Conservation (phyloP, 2,113 vertebrate genomes). For the Lontra canadensis region DNA sequence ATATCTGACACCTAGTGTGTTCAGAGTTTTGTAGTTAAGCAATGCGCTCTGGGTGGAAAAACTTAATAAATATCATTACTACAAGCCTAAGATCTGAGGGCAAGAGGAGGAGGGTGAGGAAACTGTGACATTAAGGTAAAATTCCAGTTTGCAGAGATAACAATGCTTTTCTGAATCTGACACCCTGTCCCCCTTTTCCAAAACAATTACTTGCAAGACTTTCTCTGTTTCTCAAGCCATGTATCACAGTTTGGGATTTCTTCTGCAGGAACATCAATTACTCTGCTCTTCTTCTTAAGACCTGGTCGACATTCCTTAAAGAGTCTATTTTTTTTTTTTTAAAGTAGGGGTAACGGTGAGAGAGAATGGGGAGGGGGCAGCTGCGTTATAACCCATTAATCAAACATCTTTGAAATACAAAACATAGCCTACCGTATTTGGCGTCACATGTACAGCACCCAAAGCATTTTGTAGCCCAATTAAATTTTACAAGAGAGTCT, state of each 20-base stretch:
- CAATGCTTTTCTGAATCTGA: constrained; percentile 71
- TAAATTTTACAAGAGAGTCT: constrained; percentile 83
- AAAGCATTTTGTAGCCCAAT: constrained; percentile 79
- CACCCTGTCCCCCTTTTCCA: constrained; percentile 63
- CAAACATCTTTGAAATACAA: constrained; percentile 83
- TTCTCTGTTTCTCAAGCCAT: constrained; percentile 73
- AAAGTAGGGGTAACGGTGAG: neutral
- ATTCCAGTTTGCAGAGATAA: constrained; percentile 76
- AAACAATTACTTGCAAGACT: constrained; percentile 75
- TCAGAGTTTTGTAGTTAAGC: constrained; percentile 41
- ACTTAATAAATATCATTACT: constrained; percentile 70
- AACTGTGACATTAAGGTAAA: constrained; percentile 70
- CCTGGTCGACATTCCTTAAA: constrained; percentile 73
- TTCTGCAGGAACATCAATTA: constrained; percentile 71
- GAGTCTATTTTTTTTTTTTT: constrained; percentile 53
- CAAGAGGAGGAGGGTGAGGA: constrained; percentile 36
- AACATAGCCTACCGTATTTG: constrained; percentile 78
- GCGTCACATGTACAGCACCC: constrained; percentile 76
- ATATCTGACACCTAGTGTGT: constrained; percentile 65
- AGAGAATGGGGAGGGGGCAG: neutral
- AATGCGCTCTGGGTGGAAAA: constrained; percentile 58
- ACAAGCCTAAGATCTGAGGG: constrained; percentile 60
- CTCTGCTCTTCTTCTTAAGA: constrained; percentile 74
- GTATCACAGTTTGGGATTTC: constrained; percentile 71
- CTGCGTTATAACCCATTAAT: constrained; percentile 70